Conservation (phyloP, 2,113 vertebrate species). For the Pogonocichla stellata region DNA sequence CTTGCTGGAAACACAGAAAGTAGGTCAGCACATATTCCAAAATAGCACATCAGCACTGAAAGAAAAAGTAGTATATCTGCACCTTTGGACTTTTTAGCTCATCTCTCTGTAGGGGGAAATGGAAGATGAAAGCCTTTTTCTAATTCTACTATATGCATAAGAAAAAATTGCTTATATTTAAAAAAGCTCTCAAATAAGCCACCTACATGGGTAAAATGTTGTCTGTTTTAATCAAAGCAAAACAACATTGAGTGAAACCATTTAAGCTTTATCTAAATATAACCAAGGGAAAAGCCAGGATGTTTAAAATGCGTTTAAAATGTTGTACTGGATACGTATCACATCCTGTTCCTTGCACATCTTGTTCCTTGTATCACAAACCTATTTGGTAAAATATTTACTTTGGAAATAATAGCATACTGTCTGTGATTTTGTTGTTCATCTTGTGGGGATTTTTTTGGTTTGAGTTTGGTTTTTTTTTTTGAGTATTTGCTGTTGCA, state of each 20-base stretch:
- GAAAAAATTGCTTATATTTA: background rate
- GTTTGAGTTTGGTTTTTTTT: background rate
- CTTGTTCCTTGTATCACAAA: slow-evolving; percentile 7
- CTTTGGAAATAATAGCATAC: background rate
- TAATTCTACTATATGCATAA: background rate
- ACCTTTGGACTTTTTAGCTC: background rate
- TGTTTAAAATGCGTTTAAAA: slow-evolving; percentile 22
- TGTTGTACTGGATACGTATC: background rate
- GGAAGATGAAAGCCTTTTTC: background rate
- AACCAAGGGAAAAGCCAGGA: slow-evolving; percentile 5
- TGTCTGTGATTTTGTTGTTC: background rate
- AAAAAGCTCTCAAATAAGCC: background rate
- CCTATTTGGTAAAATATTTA: slow-evolving; percentile 21
- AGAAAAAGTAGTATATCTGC: background rate
- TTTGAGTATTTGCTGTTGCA: background rate
- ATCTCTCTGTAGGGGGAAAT: background rate
- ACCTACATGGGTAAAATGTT: background rate
- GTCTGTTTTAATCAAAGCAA: background rate
- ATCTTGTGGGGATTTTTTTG: background rate
- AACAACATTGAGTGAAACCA: background rate
- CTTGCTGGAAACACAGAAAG: slow-evolving; percentile 25
- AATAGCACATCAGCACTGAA: slow-evolving; percentile 7
- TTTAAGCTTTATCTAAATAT: slow-evolving; percentile 17
- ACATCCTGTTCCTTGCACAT: slow-evolving; percentile 21
- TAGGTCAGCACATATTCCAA: slow-evolving; percentile 38